phyloP scores from a whole-genome alignment of 1,140 invertebrate genomes.

The Ceratosolen solmsi region DNA sequence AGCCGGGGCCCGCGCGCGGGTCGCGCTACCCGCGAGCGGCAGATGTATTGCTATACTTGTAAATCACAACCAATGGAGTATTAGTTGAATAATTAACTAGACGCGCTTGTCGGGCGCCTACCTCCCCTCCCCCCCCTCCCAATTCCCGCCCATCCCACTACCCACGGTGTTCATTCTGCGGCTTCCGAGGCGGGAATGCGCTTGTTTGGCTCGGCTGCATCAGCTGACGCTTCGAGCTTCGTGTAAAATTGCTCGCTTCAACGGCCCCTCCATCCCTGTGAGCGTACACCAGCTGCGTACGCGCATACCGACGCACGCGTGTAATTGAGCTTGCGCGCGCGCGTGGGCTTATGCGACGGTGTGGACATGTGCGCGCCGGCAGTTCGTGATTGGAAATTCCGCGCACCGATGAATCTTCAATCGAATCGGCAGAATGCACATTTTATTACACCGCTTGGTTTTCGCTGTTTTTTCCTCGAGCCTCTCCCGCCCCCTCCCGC shows the following conservation, averaged over 20 bases:
- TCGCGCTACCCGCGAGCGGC: constrained; percentile 43
- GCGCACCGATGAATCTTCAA: constrained; percentile 31
- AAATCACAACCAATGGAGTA: constrained; percentile 74
- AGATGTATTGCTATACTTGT: constrained; percentile 69
- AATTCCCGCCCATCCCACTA: neutral
- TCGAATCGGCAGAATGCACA: constrained; percentile 30
- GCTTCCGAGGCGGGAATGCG: neutral
- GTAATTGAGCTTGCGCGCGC: neutral
- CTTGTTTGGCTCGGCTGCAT: constrained; percentile 5
- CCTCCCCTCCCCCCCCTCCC: constrained; percentile 13
- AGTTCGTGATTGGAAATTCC: constrained; percentile 28
- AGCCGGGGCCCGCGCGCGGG: neutral
- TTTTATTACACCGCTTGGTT: constrained; percentile 27
- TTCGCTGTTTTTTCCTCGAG: neutral
- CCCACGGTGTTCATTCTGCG: constrained; percentile 15
- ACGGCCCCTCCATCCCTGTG: neutral
- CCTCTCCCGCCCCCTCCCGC: neutral
- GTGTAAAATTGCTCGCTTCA: neutral
- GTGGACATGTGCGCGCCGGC: neutral
- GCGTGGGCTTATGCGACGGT: too few relatives aligned
- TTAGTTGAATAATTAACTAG: constrained; percentile 66
- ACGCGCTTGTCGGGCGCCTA: constrained; percentile 52
- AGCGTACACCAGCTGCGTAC: too few relatives aligned
- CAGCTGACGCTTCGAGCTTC: neutral
- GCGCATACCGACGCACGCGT: too few relatives aligned